Evolutionary conservation across 92 coral and sea anemone species (phyloP).

Genomic region (Micromussa lordhowensis): DNA sequence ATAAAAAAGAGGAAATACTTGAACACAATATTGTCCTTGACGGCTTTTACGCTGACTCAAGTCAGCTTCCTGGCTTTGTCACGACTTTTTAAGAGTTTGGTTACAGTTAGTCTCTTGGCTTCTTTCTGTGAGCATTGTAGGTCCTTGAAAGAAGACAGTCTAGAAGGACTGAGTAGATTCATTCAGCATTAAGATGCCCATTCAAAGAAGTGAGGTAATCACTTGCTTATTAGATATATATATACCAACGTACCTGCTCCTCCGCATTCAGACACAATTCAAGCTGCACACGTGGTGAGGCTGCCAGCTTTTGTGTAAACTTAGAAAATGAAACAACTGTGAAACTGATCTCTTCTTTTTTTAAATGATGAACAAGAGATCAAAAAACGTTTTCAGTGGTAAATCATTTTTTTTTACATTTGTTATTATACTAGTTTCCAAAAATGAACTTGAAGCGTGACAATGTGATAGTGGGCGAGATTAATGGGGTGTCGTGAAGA

Average conservation of each 20-base stretch:
- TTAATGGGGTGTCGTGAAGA: neutral
- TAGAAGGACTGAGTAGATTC: neutral
- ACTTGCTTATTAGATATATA: neutral
- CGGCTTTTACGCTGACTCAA: neutral
- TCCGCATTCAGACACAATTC: neutral
- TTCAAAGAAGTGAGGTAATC: neutral
- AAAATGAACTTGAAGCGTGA: neutral
- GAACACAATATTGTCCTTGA: neutral
- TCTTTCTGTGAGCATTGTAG: neutral
- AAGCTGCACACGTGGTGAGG: conserved; percentile 24
- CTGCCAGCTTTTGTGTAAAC: conserved; percentile 2
- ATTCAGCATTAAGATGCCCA: neutral
- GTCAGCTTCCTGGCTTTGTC: neutral
- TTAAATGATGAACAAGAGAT: conserved; percentile 14
- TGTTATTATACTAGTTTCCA: neutral
- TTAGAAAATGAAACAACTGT: conserved; percentile 2
- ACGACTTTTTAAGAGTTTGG: neutral
- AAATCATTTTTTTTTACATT: no score
- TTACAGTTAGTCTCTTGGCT: neutral
- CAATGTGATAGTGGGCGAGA: neutral
- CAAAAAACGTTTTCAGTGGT: neutral
- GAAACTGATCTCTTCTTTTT: neutral
- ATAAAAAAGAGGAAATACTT: neutral
- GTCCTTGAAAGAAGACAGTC: neutral
- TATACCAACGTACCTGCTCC: neutral